A percentile compares a stretch with the other conserved stretches of the same genome.
Evolutionary conservation across 2,113 vertebrate genomes (phyloP).

Genomic region (Pterocles orientalis): DNA sequence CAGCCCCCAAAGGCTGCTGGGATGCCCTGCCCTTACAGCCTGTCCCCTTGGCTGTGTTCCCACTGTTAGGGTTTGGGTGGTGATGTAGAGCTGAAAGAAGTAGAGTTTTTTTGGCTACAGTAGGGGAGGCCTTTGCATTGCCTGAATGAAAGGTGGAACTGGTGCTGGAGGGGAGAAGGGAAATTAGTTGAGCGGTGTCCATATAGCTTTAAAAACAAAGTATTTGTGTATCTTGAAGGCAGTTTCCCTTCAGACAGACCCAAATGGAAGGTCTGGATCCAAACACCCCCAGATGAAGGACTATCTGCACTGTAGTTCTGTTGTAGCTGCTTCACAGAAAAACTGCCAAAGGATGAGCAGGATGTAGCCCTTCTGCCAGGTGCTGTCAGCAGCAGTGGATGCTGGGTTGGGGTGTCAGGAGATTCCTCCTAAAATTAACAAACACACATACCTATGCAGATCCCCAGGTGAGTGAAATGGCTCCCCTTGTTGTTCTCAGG

Average conservation of each 20-base stretch:
- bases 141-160: not conserved
- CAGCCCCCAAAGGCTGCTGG: not conserved
- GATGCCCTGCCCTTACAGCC: not conserved
- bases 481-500: not conserved
- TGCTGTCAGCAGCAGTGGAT: not conserved
- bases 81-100: not conserved
- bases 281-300: slow-evolving; percentile 25
- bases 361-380: slow-evolving; percentile 21
- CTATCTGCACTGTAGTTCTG: not conserved
- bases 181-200: not conserved
- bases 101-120: not conserved
- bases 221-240: not conserved
- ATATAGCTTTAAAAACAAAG: not conserved
- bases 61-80: not conserved
- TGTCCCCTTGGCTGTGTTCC: not conserved
- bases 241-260: not conserved
- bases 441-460: accelerated
- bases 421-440: not conserved
- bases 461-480: not conserved
- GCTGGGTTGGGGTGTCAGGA: not conserved
- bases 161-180: not conserved
- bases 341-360: not conserved
- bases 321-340: not conserved
- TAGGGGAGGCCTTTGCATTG: not conserved
- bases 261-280: not conserved